Evolutionary conservation across 2,113 vertebrate genomes (phyloP), one percentile per base, ranked within the genome.

Genomic region (Mus musculus): DNA sequence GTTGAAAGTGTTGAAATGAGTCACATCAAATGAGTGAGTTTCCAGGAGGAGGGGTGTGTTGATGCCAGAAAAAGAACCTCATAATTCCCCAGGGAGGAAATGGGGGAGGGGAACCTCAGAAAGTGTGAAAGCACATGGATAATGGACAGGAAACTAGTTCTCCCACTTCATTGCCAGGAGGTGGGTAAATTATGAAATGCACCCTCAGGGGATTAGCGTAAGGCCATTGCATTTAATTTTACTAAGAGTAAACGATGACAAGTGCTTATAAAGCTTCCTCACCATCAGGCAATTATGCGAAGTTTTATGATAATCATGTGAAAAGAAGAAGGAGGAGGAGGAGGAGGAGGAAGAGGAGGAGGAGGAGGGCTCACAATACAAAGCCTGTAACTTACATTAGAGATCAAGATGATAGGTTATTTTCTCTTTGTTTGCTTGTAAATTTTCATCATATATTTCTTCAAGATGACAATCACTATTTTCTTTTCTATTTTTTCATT

Each of bases 401-500:
- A 10, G 8, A 28, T 33, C 1, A 9, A 30, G 7, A 61, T 71
- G 56, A 19, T 69, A 26, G 36, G 52, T 81, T 65, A 39, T 65
- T 81, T 76, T 69, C 52, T 46, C 36, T 28, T 36, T 9, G 36
- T 69, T 76, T 84, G 1, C 30, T 73, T 94, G 54, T 33, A 96
- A 7, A 52, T 78, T 67, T 78, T 94, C 1, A 54, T 81, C 42
- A 42, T 17, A 1, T 82, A 52, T 80, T 69, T 69, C 39, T 92
- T 82, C 36, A 87, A 86, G 59, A 72, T 36, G 39, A 95, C 75
- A 71, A 80, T 71, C 72, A 61, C 26, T 19, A n/a, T 95, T 67
- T 86, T 42, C 59, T 75, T 92, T 86, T 77, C 16, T 67, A 67
- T 30, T 67, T 67, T 65, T 30, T 67, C 65, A 30, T 49, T 49